Base-by-base conservation (phyloP, 2,797 vertebrate genomes). In the Glossophaga mutica region DNA sequence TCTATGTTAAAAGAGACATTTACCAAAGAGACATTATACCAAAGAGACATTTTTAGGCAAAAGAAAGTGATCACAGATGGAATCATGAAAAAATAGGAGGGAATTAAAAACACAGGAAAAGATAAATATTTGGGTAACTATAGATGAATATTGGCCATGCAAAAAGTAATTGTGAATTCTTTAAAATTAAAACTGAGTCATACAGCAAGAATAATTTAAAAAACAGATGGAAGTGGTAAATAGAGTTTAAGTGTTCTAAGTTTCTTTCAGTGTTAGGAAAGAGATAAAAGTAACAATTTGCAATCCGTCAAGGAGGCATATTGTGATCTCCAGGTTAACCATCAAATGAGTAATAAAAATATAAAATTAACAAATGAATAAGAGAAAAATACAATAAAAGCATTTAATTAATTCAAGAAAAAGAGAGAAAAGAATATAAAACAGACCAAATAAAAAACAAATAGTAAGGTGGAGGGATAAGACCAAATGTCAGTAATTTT, bases 401-500 rank as follows among this genome's bases (percentile, higher is more conserved):
- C 81, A 70, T 12, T 42, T 55, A 39, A 65, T 79, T 44, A 50
- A 62, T 88, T 44, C 26, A 74, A 79, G 37, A 57, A 90, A 94
- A 84, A 19, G 55, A 84, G 12, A 73, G 4, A 78, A 94, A 77
- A 92, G 19, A 88, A 84, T 39, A 79, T 16, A 22, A 93, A 94
- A 39, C 21, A 82, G 9, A 15, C 26, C 7, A 83, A 92, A 96
- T 65, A 76, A 29, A 73, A 96, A 96, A 24, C n/a, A 94, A 59
- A 85, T 78, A 22, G 37, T 77, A 95, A 83, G 50, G 85, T 89
- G 24, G 14, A 83, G 11, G 48, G 62, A 19, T 77, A 65, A 44
- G 87, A 50, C 29, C 9, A 84, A 88, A 68, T 11, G 39, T 84
- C 34, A 29, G 5, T 65, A 81, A 95, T 92, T 74, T 95, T 65